Evolutionary conservation across 2,797 vertebrate genomes (phyloP).

Genomic region (Hyperoplus lanceolatus): DNA sequence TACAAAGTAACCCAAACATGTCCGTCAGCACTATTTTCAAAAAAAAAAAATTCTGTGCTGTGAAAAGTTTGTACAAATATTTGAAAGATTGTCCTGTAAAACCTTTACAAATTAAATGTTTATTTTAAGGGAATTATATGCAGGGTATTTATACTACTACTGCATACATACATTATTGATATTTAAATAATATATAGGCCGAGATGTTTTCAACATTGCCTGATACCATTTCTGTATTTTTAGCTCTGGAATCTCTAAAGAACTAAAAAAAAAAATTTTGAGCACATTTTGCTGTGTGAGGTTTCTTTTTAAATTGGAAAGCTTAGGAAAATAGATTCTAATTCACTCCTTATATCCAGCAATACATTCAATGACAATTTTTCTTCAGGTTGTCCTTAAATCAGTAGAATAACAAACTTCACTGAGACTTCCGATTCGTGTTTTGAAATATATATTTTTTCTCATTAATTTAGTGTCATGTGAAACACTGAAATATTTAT

Average conservation of each 20-base stretch:
- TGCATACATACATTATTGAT: too few relatives aligned
- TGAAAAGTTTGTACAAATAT: conserved; percentile 27
- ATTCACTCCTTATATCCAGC: not conserved
- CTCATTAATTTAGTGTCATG: not conserved
- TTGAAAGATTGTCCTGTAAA: conserved; percentile 21
- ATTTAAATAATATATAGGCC: too few relatives aligned
- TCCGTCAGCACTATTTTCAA: conserved; percentile 14
- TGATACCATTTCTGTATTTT: not conserved
- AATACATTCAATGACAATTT: not conserved
- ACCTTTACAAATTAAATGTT: not conserved
- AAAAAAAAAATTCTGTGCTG: conserved; percentile 41
- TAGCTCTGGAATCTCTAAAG: not conserved
- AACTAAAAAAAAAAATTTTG: not conserved
- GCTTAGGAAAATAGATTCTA: not conserved
- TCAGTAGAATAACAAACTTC: not conserved
- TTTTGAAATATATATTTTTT: conserved; percentile 8
- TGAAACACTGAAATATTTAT: not conserved
- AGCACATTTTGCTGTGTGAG: not conserved
- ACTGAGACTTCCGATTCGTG: not conserved
- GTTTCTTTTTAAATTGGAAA: not conserved
- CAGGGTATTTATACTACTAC: too few relatives aligned
- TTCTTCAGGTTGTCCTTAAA: not conserved
- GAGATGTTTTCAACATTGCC: not conserved
- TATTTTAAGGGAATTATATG: not conserved
- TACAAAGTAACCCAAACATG: conserved; percentile 35